Base-by-base conservation (phyloP, 2,888 invertebrate genomes). In the Psylliodes chrysocephalus region DNA sequence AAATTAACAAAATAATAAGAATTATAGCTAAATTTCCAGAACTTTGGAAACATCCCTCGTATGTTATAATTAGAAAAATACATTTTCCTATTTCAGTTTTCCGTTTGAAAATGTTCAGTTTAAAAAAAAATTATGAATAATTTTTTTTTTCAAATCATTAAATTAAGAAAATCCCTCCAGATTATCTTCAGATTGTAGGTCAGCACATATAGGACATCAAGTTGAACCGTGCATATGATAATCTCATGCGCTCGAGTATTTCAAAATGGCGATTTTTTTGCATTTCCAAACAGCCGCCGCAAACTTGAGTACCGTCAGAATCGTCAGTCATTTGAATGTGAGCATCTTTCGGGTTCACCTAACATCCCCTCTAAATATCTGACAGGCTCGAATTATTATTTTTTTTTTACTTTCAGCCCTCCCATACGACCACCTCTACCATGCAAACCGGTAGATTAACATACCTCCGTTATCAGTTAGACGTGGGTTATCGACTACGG, bases 241-340 rank as follows among this genome's bases (percentile, higher is more conserved):
- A 68, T 68, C 68, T 68, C 64, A 68, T 64, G 57, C 67, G n/a
- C n/a, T n/a, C n/a, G n/a, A n/a, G n/a, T n/a, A n/a, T n/a, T n/a
- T n/a, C n/a, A n/a, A n/a, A n/a, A 64, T 67, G 64, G 54, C 67
- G 68, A 65, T 65, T 68, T 67, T 68, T 68, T 57, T 65, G 54
- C 61, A 62, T 62, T 57, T 54, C 49, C 35, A 53, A 66, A 63
- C 14, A 33, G 7, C 53, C 64, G 53, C 57, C 63, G n/a, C n/a
- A n/a, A n/a, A n/a, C n/a, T n/a, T n/a, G n/a, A n/a, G n/a, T 67
- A 57, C 49, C 38, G 25, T 57, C 42, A 30, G 61, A 64, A 67
- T 67, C 56, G 60, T 66, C 60, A 46, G 63, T 40, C 33, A 30
- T 25, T 38, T 51, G 28, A 51, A 52, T 33, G n/a, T 47, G 47